Percentiles rank a stretch among this genome's conserved stretches.
Conservation (phyloP, 1,140 invertebrate species). For the Aleiodes sp. region DNA sequence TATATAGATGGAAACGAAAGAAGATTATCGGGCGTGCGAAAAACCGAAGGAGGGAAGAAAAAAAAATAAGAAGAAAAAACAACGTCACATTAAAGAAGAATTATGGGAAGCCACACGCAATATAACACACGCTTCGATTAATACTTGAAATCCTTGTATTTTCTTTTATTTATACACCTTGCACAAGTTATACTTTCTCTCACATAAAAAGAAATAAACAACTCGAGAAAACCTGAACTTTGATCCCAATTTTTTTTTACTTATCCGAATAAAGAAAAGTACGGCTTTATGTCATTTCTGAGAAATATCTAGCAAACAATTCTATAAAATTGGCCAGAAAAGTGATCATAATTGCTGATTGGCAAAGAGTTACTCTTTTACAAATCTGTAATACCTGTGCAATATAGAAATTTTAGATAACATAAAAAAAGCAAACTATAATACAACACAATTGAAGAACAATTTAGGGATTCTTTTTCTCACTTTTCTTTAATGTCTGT, state of each 20-base stretch:
- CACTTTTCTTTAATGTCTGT: background rate
- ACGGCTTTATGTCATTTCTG: background rate
- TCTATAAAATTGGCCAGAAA: background rate
- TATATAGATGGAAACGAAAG: constrained; percentile 21
- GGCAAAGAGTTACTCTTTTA: background rate
- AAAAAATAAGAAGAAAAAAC: constrained; percentile 40
- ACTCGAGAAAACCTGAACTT: background rate
- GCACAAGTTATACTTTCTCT: background rate
- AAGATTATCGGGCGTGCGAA: constrained; percentile 54
- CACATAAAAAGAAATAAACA: background rate
- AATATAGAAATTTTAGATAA: too few relatives aligned
- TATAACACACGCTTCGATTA: constrained; percentile 14
- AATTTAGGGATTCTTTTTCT: background rate
- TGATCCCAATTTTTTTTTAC: background rate
- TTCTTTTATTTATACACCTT: background rate
- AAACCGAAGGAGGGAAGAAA: constrained; percentile 47
- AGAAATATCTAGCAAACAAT: background rate
- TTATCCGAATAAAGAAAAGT: background rate
- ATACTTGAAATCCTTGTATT: background rate
- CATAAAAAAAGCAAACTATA: background rate
- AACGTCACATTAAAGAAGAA: constrained; percentile 62
- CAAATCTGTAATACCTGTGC: too few relatives aligned
- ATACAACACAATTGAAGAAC: background rate
- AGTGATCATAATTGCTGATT: background rate
- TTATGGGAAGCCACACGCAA: constrained; percentile 49